Evolutionary conservation across 2,797 vertebrate genomes (phyloP).

Genomic region (Remorina albescens): DNA sequence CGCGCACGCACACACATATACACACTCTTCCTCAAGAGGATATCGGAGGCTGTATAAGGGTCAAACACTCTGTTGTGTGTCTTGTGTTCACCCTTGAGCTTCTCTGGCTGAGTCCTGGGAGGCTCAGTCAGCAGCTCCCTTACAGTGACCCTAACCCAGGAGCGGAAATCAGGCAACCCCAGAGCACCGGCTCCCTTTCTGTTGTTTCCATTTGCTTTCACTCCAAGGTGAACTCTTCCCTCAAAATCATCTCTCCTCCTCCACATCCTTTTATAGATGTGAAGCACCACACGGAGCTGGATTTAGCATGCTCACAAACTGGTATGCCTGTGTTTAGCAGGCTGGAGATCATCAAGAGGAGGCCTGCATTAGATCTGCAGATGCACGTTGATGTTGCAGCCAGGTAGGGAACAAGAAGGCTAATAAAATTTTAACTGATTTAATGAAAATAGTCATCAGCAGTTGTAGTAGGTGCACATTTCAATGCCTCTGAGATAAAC

Average conservation of each 20-base stretch:
- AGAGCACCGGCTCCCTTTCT: constrained; percentile 29
- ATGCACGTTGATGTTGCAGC: not conserved
- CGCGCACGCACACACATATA: too few species aligned
- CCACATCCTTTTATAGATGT: constrained; percentile 43
- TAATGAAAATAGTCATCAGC: not conserved
- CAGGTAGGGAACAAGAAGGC: not conserved
- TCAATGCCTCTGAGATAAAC: too few species aligned
- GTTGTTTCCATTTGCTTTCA: constrained; percentile 37
- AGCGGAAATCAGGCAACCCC: constrained; percentile 56
- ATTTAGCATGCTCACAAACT: constrained; percentile 19
- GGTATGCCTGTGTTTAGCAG: not conserved
- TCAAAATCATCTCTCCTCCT: constrained; percentile 37
- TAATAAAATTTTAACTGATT: not conserved
- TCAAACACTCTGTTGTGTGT: constrained; percentile 41
- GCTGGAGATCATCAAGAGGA: not conserved
- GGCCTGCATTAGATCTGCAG: constrained; percentile 7
- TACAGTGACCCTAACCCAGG: constrained; percentile 44
- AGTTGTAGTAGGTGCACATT: not conserved
- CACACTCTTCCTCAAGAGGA: constrained; percentile 44
- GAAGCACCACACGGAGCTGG: constrained; percentile 15
- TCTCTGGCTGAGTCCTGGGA: constrained; percentile 25
- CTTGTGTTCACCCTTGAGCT: constrained; percentile 45
- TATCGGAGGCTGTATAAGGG: constrained; percentile 52
- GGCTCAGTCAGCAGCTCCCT: constrained; percentile 58
- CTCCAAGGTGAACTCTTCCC: constrained; percentile 43